phyloP scores from a whole-genome alignment of 2,888 invertebrate species.

The Melanargia galathea region DNA sequence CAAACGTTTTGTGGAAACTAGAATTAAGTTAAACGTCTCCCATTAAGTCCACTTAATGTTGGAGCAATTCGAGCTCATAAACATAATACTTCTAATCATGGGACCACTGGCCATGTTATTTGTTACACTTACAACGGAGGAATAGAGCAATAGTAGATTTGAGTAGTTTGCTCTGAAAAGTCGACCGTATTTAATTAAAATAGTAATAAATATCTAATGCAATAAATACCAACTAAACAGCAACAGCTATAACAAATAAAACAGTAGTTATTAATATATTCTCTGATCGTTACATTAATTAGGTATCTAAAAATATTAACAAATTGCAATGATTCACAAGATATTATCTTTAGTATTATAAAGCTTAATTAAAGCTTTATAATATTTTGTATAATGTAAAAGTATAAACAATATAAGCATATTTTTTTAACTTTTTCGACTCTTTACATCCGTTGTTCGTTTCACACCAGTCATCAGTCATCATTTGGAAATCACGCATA shows the following conservation, averaged over 20 bases:
- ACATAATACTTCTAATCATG: conserved; percentile 77
- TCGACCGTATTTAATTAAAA: neutral
- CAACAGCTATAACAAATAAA: no score
- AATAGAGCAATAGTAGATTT: conserved; percentile 1
- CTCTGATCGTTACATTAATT: no score
- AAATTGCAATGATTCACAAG: no score
- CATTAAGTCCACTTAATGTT: conserved; percentile 76
- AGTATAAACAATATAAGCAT: no score
- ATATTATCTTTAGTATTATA: no score
- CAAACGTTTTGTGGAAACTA: conserved; percentile 73
- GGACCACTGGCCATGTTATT: conserved; percentile 28
- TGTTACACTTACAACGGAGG: conserved; percentile 7
- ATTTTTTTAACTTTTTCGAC: conserved; percentile 34
- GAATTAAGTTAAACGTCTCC: conserved; percentile 78
- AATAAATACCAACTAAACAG: neutral
- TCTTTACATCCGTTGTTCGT: conserved; percentile 52
- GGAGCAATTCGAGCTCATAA: conserved; percentile 72
- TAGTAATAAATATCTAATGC: neutral
- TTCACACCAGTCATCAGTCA: conserved; percentile 59
- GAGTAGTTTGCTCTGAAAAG: neutral
- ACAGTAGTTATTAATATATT: no score
- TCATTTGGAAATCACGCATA: conserved; percentile 74
- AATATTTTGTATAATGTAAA: no score
- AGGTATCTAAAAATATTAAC: no score
- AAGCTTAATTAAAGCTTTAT: no score